These are phyloP conservation scores for Scaptomyza caliginosa DNA, from an alignment of 2,888 invertebrate genomes.

Conservation along the genomic window DNA sequence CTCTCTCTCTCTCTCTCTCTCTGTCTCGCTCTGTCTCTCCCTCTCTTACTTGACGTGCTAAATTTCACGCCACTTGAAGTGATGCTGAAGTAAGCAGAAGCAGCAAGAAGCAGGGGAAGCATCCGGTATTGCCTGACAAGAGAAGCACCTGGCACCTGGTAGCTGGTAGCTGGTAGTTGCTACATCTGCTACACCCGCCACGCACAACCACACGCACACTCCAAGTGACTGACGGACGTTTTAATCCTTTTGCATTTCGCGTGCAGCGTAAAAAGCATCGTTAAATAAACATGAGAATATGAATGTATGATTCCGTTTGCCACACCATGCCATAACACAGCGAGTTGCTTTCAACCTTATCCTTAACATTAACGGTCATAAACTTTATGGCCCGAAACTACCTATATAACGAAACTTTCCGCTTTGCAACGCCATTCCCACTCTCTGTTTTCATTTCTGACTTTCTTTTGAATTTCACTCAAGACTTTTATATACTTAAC, in stretches of 20 bases:
- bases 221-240: constrained; percentile 42
- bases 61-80: constrained; percentile 71
- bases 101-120: background rate
- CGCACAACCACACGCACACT: constrained; percentile 1
- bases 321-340: background rate
- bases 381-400: constrained; percentile 53
- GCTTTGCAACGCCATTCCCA: background rate
- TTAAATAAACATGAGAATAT: constrained; percentile 78
- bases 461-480: constrained; percentile 38
- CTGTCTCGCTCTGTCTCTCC: constrained; percentile 34
- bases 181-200: constrained; percentile 13
- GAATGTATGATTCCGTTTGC: constrained; percentile 65
- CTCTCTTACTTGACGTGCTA: constrained; percentile 51
- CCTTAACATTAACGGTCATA: constrained; percentile 38
- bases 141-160: constrained; percentile 12
- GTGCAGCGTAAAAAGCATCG: constrained; percentile 75
- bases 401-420: constrained; percentile 19
- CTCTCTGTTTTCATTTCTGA: background rate
- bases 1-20: constrained; percentile 60
- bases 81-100: constrained; percentile 10
- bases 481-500: constrained; percentile 25
- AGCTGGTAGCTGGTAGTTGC: constrained; percentile 1
- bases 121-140: constrained; percentile 1
- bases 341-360: constrained; percentile 15
- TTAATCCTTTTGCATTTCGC: constrained; percentile 74